phyloP scores from a whole-genome alignment of 1,140 invertebrate genomes.

The Plectus sambesii region DNA sequence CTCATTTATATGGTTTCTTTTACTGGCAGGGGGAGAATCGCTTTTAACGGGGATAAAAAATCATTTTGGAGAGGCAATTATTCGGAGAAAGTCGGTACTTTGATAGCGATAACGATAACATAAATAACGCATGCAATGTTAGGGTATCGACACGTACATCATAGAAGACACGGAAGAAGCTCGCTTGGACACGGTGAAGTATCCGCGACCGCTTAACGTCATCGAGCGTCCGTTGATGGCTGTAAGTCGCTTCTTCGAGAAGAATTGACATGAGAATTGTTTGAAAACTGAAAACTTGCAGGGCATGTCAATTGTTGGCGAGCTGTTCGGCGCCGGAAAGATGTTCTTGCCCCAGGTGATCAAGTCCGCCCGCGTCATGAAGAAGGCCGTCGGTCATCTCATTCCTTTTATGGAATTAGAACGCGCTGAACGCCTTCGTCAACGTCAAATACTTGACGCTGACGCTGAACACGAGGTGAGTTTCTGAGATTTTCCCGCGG shows the following conservation, averaged over 20 bases:
- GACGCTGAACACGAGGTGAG: constrained; percentile 12
- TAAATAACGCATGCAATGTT: too few relatives aligned
- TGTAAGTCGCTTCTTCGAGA: too few relatives aligned
- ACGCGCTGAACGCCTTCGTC: constrained; percentile 39
- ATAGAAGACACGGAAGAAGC: constrained; percentile 56
- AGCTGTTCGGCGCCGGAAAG: constrained; percentile 57
- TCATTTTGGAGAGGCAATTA: too few relatives aligned
- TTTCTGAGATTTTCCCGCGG: too few relatives aligned
- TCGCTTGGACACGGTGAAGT: constrained; percentile 45
- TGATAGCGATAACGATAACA: too few relatives aligned
- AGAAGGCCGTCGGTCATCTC: constrained; percentile 56
- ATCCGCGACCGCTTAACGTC: constrained; percentile 54
- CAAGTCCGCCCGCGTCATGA: constrained; percentile 58
- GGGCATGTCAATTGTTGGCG: constrained; percentile 57
- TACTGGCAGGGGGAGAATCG: too few relatives aligned
- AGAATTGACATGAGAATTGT: too few relatives aligned
- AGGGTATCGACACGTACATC: constrained; percentile 53
- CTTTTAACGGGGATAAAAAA: too few relatives aligned
- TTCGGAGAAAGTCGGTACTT: too few relatives aligned
- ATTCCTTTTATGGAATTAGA: constrained; percentile 58
- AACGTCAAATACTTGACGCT: too few relatives aligned
- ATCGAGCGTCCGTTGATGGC: constrained; percentile 60
- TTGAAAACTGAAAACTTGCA: too few relatives aligned
- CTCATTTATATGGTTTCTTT: too few relatives aligned
- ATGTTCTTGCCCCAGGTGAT: constrained; percentile 59